Percentiles rank a stretch among this genome's conserved stretches.
Evolutionary conservation across 2,797 vertebrate genomes (phyloP).

Genomic region (Acanthurus tractus): DNA sequence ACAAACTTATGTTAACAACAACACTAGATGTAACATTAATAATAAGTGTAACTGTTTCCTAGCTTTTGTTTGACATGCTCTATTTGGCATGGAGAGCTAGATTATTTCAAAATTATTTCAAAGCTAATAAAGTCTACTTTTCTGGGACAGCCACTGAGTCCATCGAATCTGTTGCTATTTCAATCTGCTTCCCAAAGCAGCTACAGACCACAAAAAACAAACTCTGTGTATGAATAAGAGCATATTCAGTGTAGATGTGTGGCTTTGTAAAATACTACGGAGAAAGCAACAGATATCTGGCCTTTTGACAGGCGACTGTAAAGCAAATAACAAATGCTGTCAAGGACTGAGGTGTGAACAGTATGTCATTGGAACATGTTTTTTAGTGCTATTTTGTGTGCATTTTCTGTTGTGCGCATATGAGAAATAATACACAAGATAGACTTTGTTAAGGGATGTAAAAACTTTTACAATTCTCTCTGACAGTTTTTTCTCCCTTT

Average conservation of each 20-base stretch:
- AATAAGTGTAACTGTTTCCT: not conserved
- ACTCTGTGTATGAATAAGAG: no score
- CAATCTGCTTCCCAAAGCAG: not conserved
- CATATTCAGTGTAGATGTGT: not conserved
- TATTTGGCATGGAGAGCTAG: not conserved
- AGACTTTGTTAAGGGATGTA: no score
- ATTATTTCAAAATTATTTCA: not conserved
- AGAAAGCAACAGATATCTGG: not conserved
- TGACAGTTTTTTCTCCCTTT: no score
- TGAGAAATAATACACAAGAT: no score
- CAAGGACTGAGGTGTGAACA: no score
- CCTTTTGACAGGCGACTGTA: not conserved
- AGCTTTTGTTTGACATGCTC: not conserved
- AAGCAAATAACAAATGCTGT: not conserved
- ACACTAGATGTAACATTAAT: not conserved
- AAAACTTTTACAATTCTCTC: no score
- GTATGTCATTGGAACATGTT: no score
- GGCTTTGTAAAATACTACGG: not conserved
- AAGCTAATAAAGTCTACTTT: not conserved
- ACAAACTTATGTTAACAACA: constrained; percentile 1
- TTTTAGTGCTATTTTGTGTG: no score
- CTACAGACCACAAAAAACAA: not conserved
- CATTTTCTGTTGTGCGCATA: no score
- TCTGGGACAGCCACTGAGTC: not conserved
- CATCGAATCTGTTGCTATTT: not conserved